These are phyloP conservation scores for Rhysida immarginata DNA, from an alignment of 1,140 invertebrate species.

Conservation along the genomic window DNA sequence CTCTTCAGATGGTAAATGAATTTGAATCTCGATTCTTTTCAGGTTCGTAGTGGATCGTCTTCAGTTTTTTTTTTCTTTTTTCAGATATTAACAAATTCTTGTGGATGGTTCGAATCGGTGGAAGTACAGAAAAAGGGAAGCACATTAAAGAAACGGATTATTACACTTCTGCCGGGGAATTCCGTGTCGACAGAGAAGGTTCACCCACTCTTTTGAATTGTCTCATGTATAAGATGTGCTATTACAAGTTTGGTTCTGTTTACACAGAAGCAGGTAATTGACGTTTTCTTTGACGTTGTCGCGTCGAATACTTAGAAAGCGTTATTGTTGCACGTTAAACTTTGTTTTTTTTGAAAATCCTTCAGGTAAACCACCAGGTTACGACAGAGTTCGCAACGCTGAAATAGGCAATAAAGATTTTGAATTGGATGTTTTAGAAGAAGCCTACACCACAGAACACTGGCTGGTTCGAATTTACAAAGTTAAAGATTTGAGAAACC, in stretches of 20 bases:
- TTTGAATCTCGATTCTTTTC: neutral
- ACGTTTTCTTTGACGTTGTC: neutral
- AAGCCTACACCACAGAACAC: constrained; percentile 89
- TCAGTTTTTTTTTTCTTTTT: constrained; percentile 15
- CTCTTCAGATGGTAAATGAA: constrained; percentile 72
- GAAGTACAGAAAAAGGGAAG: constrained; percentile 80
- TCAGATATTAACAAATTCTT: constrained; percentile 94
- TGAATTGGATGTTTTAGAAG: constrained; percentile 78
- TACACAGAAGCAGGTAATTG: constrained; percentile 80
- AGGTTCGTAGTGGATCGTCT: neutral
- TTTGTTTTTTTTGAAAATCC: neutral
- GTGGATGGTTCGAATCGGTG: constrained; percentile 98
- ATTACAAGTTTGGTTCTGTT: constrained; percentile 82
- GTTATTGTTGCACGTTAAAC: neutral
- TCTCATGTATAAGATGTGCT: constrained; percentile 94
- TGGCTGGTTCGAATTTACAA: constrained; percentile 92
- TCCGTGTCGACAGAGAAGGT: constrained; percentile 80
- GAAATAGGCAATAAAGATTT: constrained; percentile 94
- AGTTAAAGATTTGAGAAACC: constrained; percentile 75
- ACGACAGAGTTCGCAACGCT: constrained; percentile 73
- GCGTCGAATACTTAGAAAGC: neutral
- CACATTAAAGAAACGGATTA: constrained; percentile 95
- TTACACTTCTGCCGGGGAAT: constrained; percentile 85
- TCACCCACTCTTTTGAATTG: constrained; percentile 73
- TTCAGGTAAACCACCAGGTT: constrained; percentile 59